Percentiles rank a stretch among this genome's conserved stretches.
phyloP scores from a whole-genome alignment of 1,140 invertebrate species.

The Ctenoplectra terminalis region DNA sequence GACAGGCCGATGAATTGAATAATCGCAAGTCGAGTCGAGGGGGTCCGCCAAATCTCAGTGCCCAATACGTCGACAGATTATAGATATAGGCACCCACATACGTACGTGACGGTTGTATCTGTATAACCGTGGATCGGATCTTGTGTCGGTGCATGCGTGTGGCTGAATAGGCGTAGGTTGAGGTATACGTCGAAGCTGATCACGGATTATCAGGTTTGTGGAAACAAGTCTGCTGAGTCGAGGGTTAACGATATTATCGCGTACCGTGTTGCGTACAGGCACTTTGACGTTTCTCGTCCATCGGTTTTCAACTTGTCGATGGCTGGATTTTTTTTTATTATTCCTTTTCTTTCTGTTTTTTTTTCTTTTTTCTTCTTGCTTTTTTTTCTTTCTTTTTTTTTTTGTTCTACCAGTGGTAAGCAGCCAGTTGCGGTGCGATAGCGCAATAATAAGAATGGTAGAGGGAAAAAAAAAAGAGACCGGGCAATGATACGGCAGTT shows the following conservation, averaged over 20 bases:
- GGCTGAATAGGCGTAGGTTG: constrained; percentile 50
- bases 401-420: constrained; percentile 2
- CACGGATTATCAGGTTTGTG: constrained; percentile 65
- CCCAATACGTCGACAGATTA: constrained; percentile 73
- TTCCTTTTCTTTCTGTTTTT: too few species aligned
- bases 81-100: constrained; percentile 42
- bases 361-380: too few species aligned
- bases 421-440: neutral
- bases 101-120: neutral
- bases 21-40: constrained; percentile 83
- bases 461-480: too few species aligned
- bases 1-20: constrained; percentile 84
- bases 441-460: constrained; percentile 12
- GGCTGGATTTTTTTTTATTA: too few species aligned
- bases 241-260: constrained; percentile 60
- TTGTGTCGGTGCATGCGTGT: neutral
- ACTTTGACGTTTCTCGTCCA: constrained; percentile 49
- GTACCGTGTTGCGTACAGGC: constrained; percentile 29
- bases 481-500: neutral
- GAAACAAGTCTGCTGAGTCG: constrained; percentile 53
- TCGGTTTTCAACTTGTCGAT: constrained; percentile 19
- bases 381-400: too few species aligned
- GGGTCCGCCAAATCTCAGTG: constrained; percentile 82
- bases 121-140: neutral
- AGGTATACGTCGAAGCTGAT: constrained; percentile 46